Base-by-base conservation (phyloP, 2,888 invertebrate species). In the Sicus ferrugineus region DNA sequence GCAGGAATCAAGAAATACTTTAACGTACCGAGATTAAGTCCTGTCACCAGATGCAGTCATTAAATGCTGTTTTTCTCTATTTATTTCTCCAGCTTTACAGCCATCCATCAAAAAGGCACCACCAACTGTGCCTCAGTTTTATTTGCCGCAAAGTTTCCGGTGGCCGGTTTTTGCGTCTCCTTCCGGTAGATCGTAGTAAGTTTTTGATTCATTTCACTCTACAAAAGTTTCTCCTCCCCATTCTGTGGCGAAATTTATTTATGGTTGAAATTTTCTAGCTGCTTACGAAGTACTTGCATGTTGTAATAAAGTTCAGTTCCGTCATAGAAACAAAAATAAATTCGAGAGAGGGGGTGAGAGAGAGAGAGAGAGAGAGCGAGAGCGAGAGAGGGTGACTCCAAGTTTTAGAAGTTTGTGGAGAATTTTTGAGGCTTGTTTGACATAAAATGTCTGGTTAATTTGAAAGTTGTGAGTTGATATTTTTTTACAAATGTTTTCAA, bases 151-250 rank as follows among this genome's bases (percentile, higher is more conserved):
- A 54, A 34, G 30, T 48, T 54, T 63, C 14, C 21, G 30, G 54
- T 58, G 14, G 21, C 54, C 63, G 59, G 21, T 58, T 58, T 30
- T 64, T 63, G 28, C 54, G n/a, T 63, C 28, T 4, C 6, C 21
- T 54, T 66, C 50, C 50, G 31, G 46, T 65, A 42, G 21, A 31
- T 52, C 52, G 21, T 70, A 69, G 54, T 70, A 63, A 67, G 62
- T 70, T 70, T 70, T 70, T 70, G 67, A 70, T 70, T 67, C 70
- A 70, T 70, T 70, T 70, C 56, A 54, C 62, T 67, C 64, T 16
- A 38, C 26, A 19, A 70, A 70, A 67, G 54, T 65, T 65, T 56
- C 14, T 5, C 50, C 21, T 50, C 21, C 46, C 58, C 4, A 28
- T 61, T 64, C 30, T 34, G 3, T 31, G 42, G 46, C n/a, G n/a